Percentiles rank a stretch among this genome's conserved stretches.
phyloP scores from a whole-genome alignment of 2,888 invertebrate genomes.

The Eretmocerus hayati region DNA sequence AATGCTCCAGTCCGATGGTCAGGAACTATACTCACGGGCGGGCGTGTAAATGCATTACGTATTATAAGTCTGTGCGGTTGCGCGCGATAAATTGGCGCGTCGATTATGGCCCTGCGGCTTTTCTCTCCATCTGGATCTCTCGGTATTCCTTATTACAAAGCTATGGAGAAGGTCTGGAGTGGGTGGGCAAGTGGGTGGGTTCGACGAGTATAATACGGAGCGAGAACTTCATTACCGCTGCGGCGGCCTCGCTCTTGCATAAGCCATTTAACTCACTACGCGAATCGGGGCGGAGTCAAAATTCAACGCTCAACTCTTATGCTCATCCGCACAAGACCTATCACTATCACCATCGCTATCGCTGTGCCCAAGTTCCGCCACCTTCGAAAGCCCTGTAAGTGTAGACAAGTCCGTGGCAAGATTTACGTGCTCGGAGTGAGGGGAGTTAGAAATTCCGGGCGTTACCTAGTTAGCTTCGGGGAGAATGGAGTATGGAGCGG shows the following conservation, averaged over 20 bases:
- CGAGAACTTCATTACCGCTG: constrained; percentile 45
- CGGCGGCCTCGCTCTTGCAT: constrained; percentile 44
- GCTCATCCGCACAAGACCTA: too few relatives aligned
- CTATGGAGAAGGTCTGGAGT: too few relatives aligned
- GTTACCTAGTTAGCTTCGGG: constrained; percentile 26
- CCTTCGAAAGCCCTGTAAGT: background rate
- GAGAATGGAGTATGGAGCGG: too few relatives aligned
- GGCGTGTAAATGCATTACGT: too few relatives aligned
- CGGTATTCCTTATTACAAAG: too few relatives aligned
- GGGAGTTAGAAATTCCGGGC: too few relatives aligned
- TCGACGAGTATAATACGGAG: too few relatives aligned
- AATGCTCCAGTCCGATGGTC: background rate
- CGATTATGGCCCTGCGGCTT: constrained; percentile 37
- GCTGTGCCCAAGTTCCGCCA: background rate
- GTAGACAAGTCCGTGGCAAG: constrained; percentile 33
- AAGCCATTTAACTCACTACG: constrained; percentile 47
- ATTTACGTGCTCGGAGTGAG: constrained; percentile 37
- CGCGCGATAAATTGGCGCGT: constrained; percentile 43
- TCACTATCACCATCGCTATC: background rate
- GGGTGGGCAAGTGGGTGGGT: too few relatives aligned
- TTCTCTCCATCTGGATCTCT: too few relatives aligned
- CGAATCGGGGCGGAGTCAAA: constrained; percentile 43
- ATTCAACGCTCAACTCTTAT: too few relatives aligned
- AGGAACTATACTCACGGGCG: background rate
- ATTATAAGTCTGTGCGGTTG: too few relatives aligned